These are phyloP conservation scores for Silurus lanzhouensis DNA, from an alignment of 2,797 vertebrate species.

Conservation along the genomic window DNA sequence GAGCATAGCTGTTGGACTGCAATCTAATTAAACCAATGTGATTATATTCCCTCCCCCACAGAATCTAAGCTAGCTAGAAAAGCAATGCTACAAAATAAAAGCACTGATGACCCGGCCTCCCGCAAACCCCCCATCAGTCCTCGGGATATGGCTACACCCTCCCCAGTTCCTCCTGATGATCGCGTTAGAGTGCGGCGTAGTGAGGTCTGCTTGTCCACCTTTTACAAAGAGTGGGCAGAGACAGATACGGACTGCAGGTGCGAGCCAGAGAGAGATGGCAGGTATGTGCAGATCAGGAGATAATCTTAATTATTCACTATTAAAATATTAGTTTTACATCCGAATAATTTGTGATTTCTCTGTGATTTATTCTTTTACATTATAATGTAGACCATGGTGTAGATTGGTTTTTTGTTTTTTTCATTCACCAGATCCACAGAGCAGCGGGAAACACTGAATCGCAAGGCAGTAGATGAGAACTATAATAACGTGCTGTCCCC, in stretches of 20 bases:
- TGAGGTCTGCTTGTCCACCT: slow-evolving; percentile 74
- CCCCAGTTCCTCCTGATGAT: slow-evolving; percentile 51
- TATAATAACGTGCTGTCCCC: slow-evolving; percentile 74
- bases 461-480: slow-evolving; percentile 74
- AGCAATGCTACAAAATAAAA: slow-evolving; percentile 50
- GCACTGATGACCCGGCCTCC: slow-evolving; percentile 58
- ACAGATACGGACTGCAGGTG: slow-evolving; percentile 63
- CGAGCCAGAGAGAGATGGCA: slow-evolving; percentile 63
- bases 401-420: neutral
- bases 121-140: slow-evolving; percentile 62
- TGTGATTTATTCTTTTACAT: neutral
- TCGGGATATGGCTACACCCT: slow-evolving; percentile 44
- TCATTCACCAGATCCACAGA: slow-evolving; percentile 55
- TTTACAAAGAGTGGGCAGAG: slow-evolving; percentile 73
- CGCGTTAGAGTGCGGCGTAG: slow-evolving; percentile 66
- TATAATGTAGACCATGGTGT: neutral
- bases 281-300: slow-evolving; percentile 56
- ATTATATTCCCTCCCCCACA: slow-evolving; percentile 39
- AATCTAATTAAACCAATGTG: neutral
- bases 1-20: neutral
- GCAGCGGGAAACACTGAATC: slow-evolving; percentile 57
- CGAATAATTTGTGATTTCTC: neutral
- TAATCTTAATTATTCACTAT: neutral
- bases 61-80: slow-evolving; percentile 61
- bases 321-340: neutral